Evolutionary conservation across 2,888 invertebrate species (phyloP), one percentile per base, ranked within the genome.

Genomic region (Xanthostigma xanthostigma): DNA sequence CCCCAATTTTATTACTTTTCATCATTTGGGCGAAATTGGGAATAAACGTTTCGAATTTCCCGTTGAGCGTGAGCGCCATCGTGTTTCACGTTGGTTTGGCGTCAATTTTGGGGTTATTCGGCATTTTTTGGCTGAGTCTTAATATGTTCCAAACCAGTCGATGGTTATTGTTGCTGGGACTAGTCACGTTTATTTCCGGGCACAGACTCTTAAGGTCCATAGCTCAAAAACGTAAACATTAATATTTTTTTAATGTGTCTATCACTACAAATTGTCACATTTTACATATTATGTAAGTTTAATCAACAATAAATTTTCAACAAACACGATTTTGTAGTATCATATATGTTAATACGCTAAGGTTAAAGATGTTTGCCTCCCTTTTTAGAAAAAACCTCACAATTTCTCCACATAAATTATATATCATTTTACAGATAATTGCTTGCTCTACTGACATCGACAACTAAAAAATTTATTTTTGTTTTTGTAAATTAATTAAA

Each of bases 71-170:
- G 46, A 82, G 84, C 64, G 84, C 92, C n/a, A 64, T 94, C 43
- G 75, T 86, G 39, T 98, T 98, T 73, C 97, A 97, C 66, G 57
- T 82, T 3, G 89, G 94, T 50, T 76, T 97, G 39, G 91, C 84
- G 64, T 88, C 76, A 34, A 92, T 95, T 49, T 84, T 97, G 60
- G 75, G 73, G 0, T 76, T 98, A 48, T 97, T 95, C 71, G 82
- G 79, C 47, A 68, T 86, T 59, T 93, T 98, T 72, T 98, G 96
- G 95, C 69, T 93, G 57, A 76, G 84, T 62, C 73, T 97, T 58
- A 84, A 92, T 62, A 98, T 98, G 97, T 98, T 98, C 73, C 81
- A 85, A 56, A 95, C 97, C 13, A 72, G 94, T 59, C 85, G 91
- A 57, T 92, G 90, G 71, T 75, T 98, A 58, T 72, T 87, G 55